phyloP scores from a whole-genome alignment of 2,797 vertebrate genomes.

The Borostomias antarcticus region DNA sequence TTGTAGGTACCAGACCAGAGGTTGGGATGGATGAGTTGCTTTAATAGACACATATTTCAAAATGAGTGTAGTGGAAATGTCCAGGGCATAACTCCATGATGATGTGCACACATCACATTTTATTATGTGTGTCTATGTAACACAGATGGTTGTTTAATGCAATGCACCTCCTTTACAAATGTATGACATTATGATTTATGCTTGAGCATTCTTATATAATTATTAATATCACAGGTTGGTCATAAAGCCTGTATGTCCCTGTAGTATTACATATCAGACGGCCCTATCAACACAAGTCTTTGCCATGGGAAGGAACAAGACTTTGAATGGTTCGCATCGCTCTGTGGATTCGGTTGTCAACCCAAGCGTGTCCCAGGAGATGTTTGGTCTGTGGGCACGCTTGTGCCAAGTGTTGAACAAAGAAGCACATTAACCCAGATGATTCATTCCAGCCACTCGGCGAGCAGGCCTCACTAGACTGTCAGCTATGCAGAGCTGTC shows the following conservation, averaged over 20 bases:
- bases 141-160: constrained; percentile 25
- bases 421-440: constrained; percentile 63
- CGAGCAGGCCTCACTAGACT: constrained; percentile 47
- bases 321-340: constrained; percentile 39
- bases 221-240: constrained; percentile 14
- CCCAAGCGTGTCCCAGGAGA: constrained; percentile 50
- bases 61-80: constrained; percentile 32
- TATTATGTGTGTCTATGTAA: constrained; percentile 30
- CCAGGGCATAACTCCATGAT: constrained; percentile 16
- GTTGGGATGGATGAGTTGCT: constrained; percentile 37
- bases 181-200: constrained; percentile 12
- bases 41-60: constrained; percentile 31
- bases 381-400: constrained; percentile 60
- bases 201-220: constrained; percentile 6
- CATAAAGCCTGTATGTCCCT: constrained; percentile 2
- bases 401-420: constrained; percentile 65
- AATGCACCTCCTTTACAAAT: constrained; percentile 25
- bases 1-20: constrained; percentile 16
- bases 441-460: constrained; percentile 62
- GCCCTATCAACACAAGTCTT: background rate
- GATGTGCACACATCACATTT: constrained; percentile 15
- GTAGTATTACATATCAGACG: background rate
- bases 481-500: constrained; percentile 37
- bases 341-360: constrained; percentile 46
- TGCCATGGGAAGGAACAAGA: constrained; percentile 17